A percentile compares a stretch with the other conserved stretches of the same genome.
Evolutionary conservation across 2,797 vertebrate genomes (phyloP).

Genomic region (Sylvia borin): DNA sequence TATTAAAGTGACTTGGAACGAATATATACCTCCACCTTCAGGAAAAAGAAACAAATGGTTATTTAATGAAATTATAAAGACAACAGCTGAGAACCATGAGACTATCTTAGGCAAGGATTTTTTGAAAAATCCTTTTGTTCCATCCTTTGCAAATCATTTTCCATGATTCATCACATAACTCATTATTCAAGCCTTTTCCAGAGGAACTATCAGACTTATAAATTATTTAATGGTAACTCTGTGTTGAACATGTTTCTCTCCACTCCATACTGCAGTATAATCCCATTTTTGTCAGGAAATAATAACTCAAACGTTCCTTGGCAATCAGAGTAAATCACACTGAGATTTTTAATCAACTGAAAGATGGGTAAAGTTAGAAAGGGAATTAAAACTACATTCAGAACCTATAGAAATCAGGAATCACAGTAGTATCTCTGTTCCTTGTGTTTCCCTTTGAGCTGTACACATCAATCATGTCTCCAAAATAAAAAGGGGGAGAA

Average conservation of each 20-base stretch:
- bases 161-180: neutral
- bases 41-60: neutral
- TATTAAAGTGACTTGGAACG: neutral
- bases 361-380: neutral
- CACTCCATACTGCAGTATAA: neutral
- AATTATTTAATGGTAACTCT: conserved; percentile 7
- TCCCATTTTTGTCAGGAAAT: neutral
- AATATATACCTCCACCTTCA: neutral
- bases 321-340: neutral
- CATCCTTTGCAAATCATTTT: conserved; percentile 3
- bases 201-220: neutral
- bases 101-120: neutral
- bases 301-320: neutral
- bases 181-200: neutral
- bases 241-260: neutral
- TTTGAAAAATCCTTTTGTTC: neutral
- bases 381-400: neutral
- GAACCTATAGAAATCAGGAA: neutral
- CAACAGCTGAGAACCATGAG: neutral
- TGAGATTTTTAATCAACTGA: neutral
- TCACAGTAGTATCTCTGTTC: neutral
- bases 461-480: neutral
- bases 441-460: neutral
- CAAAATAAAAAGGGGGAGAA: neutral
- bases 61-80: neutral